These are phyloP conservation scores for Nasonia longicornis DNA, from an alignment of 1,140 invertebrate species.

Conservation along the genomic window DNA sequence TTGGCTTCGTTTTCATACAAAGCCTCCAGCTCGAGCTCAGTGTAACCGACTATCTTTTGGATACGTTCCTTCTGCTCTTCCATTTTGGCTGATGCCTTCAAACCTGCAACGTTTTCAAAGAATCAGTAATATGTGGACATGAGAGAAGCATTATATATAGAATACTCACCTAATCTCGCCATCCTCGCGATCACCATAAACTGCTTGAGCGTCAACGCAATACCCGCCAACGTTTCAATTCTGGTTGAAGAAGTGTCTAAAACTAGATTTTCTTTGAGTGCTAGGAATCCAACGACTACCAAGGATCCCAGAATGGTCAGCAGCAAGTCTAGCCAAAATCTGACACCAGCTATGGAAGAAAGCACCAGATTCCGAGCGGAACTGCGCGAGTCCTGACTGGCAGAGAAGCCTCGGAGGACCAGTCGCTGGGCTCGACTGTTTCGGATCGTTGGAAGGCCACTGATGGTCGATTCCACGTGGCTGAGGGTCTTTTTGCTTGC, in stretches of 20 bases:
- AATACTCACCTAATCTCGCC: neutral
- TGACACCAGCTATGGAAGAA: constrained; percentile 81
- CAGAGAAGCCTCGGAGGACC: constrained; percentile 81
- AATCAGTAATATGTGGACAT: neutral
- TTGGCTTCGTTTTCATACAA: neutral
- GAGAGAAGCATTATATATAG: too few relatives aligned
- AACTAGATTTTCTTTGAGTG: constrained; percentile 74
- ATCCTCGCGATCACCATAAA: neutral
- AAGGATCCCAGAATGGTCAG: constrained; percentile 77
- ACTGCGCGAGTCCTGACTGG: constrained; percentile 74
- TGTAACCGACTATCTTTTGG: neutral
- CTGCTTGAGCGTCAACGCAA: neutral
- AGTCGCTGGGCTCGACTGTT: constrained; percentile 77
- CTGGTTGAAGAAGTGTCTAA: constrained; percentile 79
- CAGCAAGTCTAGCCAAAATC: constrained; percentile 83
- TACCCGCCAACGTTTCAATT: constrained; percentile 78
- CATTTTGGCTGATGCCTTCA: neutral
- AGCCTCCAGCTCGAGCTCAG: neutral
- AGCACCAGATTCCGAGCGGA: constrained; percentile 79
- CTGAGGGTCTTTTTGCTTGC: constrained; percentile 82
- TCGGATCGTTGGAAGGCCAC: constrained; percentile 85
- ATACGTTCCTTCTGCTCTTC: neutral
- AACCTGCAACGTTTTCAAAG: constrained; percentile 75
- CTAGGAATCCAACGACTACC: constrained; percentile 58
- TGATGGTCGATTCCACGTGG: constrained; percentile 80